phyloP scores from a whole-genome alignment of 2,888 invertebrate species.

The Zaprionus lineosus region DNA sequence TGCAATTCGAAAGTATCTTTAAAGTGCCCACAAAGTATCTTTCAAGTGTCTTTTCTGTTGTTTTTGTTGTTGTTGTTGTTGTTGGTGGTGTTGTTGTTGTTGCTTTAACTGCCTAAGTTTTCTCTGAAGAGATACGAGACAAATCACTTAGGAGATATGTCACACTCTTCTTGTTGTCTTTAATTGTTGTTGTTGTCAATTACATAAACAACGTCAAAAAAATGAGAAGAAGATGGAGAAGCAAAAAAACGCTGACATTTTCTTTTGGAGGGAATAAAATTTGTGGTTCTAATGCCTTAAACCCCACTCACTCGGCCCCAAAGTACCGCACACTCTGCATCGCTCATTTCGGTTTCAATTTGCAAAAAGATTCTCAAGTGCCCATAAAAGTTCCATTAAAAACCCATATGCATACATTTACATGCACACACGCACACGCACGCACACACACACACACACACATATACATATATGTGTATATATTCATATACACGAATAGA shows the following conservation, averaged over 20 bases:
- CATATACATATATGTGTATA: neutral
- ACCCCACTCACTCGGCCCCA: too few relatives aligned
- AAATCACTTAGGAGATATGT: constrained; percentile 46
- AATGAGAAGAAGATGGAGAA: too few relatives aligned
- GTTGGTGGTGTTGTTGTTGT: constrained; percentile 21
- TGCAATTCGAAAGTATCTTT: constrained; percentile 22
- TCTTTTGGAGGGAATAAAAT: neutral
- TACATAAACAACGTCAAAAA: constrained; percentile 26
- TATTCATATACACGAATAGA: neutral
- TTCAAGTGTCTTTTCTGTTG: constrained; percentile 31
- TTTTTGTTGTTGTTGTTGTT: neutral
- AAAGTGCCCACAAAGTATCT: constrained; percentile 30
- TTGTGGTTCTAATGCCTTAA: constrained; percentile 1
- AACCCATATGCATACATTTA: neutral
- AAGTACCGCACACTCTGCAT: neutral
- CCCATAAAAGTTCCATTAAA: constrained; percentile 17
- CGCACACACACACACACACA: neutral
- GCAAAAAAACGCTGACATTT: too few relatives aligned
- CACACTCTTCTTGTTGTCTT: constrained; percentile 30
- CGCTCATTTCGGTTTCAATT: constrained; percentile 22
- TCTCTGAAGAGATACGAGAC: constrained; percentile 17
- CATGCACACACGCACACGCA: neutral
- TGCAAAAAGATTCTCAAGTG: constrained; percentile 19
- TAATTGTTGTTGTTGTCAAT: constrained; percentile 45
- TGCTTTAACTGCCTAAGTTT: constrained; percentile 32